Percentiles rank a stretch among this genome's conserved stretches.
These are phyloP conservation scores for Myotis myotis DNA, from an alignment of 2,797 vertebrate species.

Conservation along the genomic window DNA sequence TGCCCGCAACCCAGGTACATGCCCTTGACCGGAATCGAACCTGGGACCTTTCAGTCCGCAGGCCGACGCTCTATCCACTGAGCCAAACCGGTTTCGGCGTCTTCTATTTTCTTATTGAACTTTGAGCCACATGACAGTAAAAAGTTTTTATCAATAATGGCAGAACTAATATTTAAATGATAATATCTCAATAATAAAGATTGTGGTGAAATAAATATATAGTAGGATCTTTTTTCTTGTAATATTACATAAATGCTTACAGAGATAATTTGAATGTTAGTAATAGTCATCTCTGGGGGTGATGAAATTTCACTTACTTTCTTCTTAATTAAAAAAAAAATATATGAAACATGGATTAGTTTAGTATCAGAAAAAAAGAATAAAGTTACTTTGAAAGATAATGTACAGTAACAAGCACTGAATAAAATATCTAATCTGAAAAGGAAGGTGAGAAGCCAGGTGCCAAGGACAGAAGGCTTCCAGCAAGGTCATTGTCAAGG, in stretches of 20 bases:
- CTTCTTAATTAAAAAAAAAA: background rate
- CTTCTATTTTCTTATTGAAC: background rate
- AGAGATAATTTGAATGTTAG: background rate
- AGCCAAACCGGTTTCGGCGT: no score
- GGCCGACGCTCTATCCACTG: no score
- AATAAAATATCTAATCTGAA: background rate
- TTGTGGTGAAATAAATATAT: background rate
- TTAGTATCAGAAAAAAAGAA: slow-evolving; percentile 30
- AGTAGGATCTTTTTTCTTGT: background rate
- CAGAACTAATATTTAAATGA: background rate
- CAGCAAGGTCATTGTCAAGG: background rate
- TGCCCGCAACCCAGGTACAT: no score
- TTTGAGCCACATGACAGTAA: background rate
- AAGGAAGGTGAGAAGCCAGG: background rate
- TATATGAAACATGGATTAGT: background rate
- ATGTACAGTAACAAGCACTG: background rate
- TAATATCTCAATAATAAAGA: background rate
- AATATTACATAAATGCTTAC: background rate
- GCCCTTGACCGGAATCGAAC: no score
- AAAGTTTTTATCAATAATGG: background rate
- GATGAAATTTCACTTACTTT: slow-evolving; percentile 16
- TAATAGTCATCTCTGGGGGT: background rate
- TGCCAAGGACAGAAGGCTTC: background rate
- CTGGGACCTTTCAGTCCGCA: no score
- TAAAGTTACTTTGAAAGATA: slow-evolving; percentile 1